Percentiles rank a stretch among this genome's conserved stretches.
phyloP scores from a whole-genome alignment of 2,888 invertebrate genomes.

The Pycnomerus fuliginosus region DNA sequence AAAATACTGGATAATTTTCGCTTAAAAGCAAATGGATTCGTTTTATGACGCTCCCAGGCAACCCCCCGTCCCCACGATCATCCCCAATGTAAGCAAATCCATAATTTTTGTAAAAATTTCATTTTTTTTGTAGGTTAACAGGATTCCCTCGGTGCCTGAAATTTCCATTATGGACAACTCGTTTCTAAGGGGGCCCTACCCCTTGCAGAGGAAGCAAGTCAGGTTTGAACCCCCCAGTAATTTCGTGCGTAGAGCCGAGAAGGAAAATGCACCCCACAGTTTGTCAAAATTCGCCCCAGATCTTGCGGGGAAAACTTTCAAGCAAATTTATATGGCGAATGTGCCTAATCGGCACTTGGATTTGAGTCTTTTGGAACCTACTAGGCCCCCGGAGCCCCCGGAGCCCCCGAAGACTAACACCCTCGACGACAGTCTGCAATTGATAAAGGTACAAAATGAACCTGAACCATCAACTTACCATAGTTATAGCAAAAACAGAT shows the following conservation, averaged over 20 bases:
- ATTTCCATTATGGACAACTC: constrained; percentile 42
- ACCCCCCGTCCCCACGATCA: constrained; percentile 38
- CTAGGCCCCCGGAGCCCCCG: not conserved
- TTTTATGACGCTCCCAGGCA: constrained; percentile 47
- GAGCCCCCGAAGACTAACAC: too few species aligned
- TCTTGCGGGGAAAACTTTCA: constrained; percentile 38
- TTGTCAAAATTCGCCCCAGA: constrained; percentile 5
- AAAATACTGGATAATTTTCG: too few species aligned
- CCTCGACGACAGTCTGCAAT: too few species aligned
- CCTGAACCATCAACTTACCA: too few species aligned
- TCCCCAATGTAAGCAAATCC: constrained; percentile 32
- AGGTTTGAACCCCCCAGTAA: constrained; percentile 43
- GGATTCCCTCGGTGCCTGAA: constrained; percentile 45
- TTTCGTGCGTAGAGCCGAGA: not conserved
- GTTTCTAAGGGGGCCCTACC: constrained; percentile 20
- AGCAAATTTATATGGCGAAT: constrained; percentile 50
- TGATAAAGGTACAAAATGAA: too few species aligned
- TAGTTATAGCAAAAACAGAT: too few species aligned
- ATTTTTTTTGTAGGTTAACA: not conserved
- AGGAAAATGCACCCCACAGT: constrained; percentile 12
- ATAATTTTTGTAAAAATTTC: constrained; percentile 5
- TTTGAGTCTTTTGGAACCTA: constrained; percentile 45
- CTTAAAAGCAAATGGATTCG: constrained; percentile 51
- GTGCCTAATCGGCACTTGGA: constrained; percentile 49
- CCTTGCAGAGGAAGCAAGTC: constrained; percentile 42